These are phyloP conservation scores for Pseudomugil tenellus DNA, from an alignment of 2,797 vertebrate species.

Conservation along the genomic window DNA sequence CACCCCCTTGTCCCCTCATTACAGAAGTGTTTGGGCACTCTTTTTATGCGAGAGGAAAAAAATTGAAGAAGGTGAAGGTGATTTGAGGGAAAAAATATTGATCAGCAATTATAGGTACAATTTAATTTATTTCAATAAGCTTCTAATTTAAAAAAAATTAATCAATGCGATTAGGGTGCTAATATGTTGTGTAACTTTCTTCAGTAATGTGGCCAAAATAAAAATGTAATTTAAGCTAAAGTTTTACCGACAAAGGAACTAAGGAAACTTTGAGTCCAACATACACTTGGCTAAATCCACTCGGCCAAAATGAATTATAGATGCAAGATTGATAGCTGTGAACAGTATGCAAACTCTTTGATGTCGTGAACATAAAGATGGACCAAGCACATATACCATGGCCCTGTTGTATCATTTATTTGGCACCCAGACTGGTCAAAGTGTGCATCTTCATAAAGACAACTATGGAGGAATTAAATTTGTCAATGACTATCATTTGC, in stretches of 20 bases:
- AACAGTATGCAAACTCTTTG: background rate
- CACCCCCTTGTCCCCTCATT: conserved; percentile 59
- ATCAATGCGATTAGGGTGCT: background rate
- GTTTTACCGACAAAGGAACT: background rate
- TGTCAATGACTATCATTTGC: conserved; percentile 37
- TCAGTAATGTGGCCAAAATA: background rate
- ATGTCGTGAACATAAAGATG: background rate
- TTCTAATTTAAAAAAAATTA: background rate
- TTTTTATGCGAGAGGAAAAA: conserved; percentile 29
- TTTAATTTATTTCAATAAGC: background rate
- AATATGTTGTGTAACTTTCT: background rate
- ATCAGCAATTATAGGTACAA: background rate
- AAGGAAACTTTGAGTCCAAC: background rate
- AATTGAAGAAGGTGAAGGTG: conserved; percentile 6
- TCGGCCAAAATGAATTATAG: background rate
- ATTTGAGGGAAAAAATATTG: conserved; percentile 13
- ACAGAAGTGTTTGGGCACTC: conserved; percentile 47
- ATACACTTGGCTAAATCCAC: conserved; percentile 9
- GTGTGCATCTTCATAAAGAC: conserved; percentile 16
- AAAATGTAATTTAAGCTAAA: background rate
- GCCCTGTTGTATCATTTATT: conserved; percentile 49
- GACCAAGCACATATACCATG: background rate
- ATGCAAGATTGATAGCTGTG: background rate
- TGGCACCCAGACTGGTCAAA: conserved; percentile 23
- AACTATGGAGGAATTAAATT: conserved; percentile 48